A percentile compares a stretch with the other conserved stretches of the same genome.
Conservation (phyloP, 1,140 invertebrate species). For the Magallana gigas region DNA sequence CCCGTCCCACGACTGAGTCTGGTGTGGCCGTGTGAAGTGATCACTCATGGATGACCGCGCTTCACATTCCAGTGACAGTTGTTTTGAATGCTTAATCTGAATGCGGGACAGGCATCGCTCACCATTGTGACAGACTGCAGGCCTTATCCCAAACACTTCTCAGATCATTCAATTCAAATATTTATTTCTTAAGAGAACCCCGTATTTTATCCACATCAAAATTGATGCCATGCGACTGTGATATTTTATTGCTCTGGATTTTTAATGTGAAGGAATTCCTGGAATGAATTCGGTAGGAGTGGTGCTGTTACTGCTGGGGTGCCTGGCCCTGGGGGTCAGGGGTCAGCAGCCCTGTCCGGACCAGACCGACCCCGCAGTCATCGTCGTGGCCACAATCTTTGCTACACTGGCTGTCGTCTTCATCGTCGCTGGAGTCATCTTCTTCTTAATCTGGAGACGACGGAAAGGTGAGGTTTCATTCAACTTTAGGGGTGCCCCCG, state of each 20-base stretch:
- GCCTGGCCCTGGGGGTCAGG: background rate
- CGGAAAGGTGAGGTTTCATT: slow-evolving; percentile 55
- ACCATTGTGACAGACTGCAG: background rate
- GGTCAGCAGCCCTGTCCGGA: slow-evolving; percentile 24
- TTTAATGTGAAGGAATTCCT: background rate
- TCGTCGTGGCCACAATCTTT: slow-evolving; percentile 65
- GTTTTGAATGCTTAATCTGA: slow-evolving; percentile 46
- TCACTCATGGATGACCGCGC: slow-evolving; percentile 41
- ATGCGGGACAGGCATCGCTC: slow-evolving; percentile 12
- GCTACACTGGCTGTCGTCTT: slow-evolving; percentile 62
- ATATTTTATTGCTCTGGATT: slow-evolving; percentile 37
- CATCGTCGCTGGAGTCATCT: slow-evolving; percentile 59
- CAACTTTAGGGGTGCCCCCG: too few relatives aligned
- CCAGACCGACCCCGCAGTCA: slow-evolving; percentile 52
- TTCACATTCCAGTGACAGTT: slow-evolving; percentile 50
- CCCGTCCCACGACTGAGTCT: background rate
- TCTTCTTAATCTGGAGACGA: slow-evolving; percentile 61
- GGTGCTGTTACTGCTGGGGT: background rate
- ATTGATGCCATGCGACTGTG: background rate
- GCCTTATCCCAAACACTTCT: background rate
- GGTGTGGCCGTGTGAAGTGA: slow-evolving; percentile 4
- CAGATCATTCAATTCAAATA: slow-evolving; percentile 6
- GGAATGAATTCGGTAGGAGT: slow-evolving; percentile 29
- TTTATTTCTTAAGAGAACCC: background rate
- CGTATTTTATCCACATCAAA: slow-evolving; percentile 7